Evolutionary conservation across 2,888 invertebrate genomes (phyloP).

Genomic region (Tachina grossa): DNA sequence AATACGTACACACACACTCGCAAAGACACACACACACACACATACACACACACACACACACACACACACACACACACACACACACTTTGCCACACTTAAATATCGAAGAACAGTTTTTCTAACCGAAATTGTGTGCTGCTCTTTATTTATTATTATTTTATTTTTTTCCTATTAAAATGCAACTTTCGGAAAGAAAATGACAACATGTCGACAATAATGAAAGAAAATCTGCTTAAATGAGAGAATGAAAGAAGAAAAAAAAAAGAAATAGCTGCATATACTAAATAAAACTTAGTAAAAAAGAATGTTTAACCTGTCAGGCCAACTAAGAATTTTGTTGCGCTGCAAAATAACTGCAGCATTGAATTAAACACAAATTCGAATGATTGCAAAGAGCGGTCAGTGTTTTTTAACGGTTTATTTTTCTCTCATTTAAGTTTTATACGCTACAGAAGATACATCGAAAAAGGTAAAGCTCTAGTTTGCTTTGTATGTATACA

Average conservation of each 20-base stretch:
- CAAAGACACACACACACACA: background rate
- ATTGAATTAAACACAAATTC: conserved; percentile 10
- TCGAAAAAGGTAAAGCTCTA: conserved; percentile 65
- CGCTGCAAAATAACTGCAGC: conserved; percentile 40
- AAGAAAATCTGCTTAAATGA: conserved; percentile 70
- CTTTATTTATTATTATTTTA: conserved; percentile 3
- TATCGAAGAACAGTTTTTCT: conserved; percentile 13
- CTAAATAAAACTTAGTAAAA: conserved; percentile 13
- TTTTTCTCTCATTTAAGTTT: conserved; percentile 53
- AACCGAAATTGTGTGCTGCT: conserved; percentile 11
- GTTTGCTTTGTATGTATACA: conserved; percentile 5
- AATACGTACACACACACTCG: background rate
- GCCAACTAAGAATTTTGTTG: conserved; percentile 58
- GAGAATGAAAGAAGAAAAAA: conserved; percentile 30
- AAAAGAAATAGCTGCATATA: background rate
- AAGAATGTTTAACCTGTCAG: conserved; percentile 61
- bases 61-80: background rate
- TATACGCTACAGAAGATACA: conserved; percentile 33
- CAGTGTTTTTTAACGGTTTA: conserved; percentile 62
- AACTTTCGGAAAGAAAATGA: conserved; percentile 70
- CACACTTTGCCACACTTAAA: background rate
- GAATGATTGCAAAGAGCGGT: conserved; percentile 26
- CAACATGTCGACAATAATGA: conserved; percentile 72
- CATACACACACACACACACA: too few species aligned
- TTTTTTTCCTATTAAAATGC: conserved; percentile 54